Base-by-base conservation (phyloP, 1,140 invertebrate genomes). In the Drosophila miranda region DNA sequence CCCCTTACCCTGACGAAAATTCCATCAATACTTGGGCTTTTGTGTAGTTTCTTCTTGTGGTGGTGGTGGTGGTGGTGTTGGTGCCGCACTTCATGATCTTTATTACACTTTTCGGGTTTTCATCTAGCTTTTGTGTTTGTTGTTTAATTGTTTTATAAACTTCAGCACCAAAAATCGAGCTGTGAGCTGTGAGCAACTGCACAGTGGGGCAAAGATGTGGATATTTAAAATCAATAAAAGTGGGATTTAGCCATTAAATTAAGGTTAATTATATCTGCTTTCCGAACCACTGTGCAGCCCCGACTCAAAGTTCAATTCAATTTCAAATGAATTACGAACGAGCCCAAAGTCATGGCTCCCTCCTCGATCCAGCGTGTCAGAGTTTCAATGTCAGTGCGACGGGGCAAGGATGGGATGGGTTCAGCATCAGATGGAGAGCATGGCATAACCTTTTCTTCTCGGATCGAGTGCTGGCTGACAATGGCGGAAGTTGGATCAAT, bases 401-500 rank as follows among this genome's bases (percentile, higher is more conserved):
- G 38, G 46, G 78, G 52, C 81, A 81, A 87, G 82, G 82, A 86
- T 87, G 82, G 75, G 69, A 70, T 66, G 46, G 64, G 68, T 74
- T 78, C 53, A 49, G 34, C 66, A 56, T 28, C 38, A 14, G 19
- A 9, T 42, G n/a, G 6, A n/a, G 6, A 38, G 30, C 11, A 21
- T 52, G 61, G 43, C 57, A 43, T 67, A 80, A 86, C 77, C 77
- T 77, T 70, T 74, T 74, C 49, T 30, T 19, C 2, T 19, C 48
- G 21, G 7, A 23, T 55, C 34, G 43, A 3, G 19, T 46, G 42
- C 13, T 28, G 23, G 43, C 42, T 34, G 41, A 19, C 48, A 54
- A 75, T 82, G 82, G 82, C 82, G 82, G 82, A 86, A 86, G 83
- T 86, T 45, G 57, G 3, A 55, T 70, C 69, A 64, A 78, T 87